Evolutionary conservation across 2,113 vertebrate species (phyloP).

Genomic region (Albula goreensis): DNA sequence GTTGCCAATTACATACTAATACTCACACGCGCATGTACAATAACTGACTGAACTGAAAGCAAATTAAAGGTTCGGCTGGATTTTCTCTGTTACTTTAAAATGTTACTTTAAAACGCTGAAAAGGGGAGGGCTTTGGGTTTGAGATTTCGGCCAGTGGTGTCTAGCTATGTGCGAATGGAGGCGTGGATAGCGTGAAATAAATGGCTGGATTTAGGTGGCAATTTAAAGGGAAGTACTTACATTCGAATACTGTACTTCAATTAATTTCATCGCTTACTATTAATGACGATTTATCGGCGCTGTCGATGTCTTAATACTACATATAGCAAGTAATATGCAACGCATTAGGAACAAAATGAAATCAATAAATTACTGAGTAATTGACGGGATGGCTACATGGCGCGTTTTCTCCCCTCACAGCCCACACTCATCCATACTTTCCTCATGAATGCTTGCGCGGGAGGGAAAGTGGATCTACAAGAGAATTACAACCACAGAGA

Average conservation of each 20-base stretch:
- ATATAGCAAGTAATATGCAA: neutral
- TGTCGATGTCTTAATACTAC: neutral
- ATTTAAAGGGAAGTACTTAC: slow-evolving; percentile 1
- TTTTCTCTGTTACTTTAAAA: neutral
- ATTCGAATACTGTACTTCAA: neutral
- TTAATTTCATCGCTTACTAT: neutral
- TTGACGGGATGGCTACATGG: neutral
- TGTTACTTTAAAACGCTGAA: slow-evolving; percentile 9
- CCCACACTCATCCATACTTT: neutral
- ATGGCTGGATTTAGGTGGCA: neutral
- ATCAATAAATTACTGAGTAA: neutral
- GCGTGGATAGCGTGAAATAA: slow-evolving; percentile 6
- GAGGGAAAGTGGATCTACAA: neutral
- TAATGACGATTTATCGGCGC: neutral
- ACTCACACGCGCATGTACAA: neutral
- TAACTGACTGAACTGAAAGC: slow-evolving; percentile 6
- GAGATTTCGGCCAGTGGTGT: slow-evolving; percentile 6
- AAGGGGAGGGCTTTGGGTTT: slow-evolving; percentile 7
- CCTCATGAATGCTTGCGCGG: neutral
- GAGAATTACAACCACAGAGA: neutral
- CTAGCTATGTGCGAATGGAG: slow-evolving; percentile 1
- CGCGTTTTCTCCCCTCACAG: neutral
- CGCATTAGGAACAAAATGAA: neutral
- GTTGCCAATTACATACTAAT: neutral
- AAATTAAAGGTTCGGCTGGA: neutral